These are phyloP conservation scores for Prochilodus magdalenae DNA, from an alignment of 2,113 vertebrate species.

Conservation along the genomic window DNA sequence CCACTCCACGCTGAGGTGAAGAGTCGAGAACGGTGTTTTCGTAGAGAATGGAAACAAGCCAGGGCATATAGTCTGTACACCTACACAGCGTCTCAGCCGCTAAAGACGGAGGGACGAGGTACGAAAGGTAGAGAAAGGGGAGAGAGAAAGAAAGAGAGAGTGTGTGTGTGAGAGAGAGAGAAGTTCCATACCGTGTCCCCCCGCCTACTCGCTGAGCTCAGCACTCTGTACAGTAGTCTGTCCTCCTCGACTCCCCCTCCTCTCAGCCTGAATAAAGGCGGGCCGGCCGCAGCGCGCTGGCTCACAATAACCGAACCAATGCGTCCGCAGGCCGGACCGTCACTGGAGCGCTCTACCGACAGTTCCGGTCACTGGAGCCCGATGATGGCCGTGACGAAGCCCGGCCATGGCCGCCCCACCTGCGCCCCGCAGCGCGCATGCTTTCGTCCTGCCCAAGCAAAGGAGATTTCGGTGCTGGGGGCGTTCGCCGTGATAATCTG, in stretches of 20 bases:
- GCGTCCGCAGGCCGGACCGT: conserved; percentile 24
- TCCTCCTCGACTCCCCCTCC: conserved; percentile 54
- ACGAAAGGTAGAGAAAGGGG: too few relatives aligned
- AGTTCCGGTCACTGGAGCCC: background rate
- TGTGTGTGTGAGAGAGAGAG: too few relatives aligned
- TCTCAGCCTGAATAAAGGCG: conserved; percentile 42
- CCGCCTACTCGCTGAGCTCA: conserved; percentile 47
- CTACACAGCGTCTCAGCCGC: background rate
- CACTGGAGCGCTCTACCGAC: background rate
- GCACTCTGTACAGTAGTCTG: conserved; percentile 28
- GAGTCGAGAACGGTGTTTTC: too few relatives aligned
- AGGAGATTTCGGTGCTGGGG: conserved; percentile 51
- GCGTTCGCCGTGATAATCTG: conserved; percentile 63
- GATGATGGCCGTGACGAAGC: background rate
- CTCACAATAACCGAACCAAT: background rate
- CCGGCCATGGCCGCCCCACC: conserved; percentile 57
- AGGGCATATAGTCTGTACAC: background rate
- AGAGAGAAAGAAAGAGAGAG: background rate
- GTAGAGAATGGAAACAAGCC: background rate
- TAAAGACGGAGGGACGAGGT: background rate
- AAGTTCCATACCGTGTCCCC: conserved; percentile 6
- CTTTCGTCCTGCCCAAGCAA: conserved; percentile 40
- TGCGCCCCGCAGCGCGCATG: conserved; percentile 51
- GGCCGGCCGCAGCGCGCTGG: background rate
- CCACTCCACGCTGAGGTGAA: too few relatives aligned